A percentile compares a stretch with the other conserved stretches of the same genome.
These are phyloP conservation scores for Xanthorhoe spadicearia DNA, from an alignment of 2,888 invertebrate species.

Conservation along the genomic window DNA sequence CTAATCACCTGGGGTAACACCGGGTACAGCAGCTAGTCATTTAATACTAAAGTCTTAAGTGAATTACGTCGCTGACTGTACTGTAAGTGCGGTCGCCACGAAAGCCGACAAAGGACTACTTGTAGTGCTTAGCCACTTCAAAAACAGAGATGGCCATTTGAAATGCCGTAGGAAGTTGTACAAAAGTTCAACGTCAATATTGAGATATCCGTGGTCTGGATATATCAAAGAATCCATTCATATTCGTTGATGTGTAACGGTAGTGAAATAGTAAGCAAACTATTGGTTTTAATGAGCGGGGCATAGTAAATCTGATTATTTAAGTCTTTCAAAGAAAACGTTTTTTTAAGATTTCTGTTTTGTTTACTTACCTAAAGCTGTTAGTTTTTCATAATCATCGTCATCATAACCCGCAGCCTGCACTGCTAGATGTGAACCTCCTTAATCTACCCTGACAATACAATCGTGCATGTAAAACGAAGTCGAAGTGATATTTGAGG, in stretches of 20 bases:
- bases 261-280: background rate
- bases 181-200: constrained; percentile 25
- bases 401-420: no score
- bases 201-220: constrained; percentile 15
- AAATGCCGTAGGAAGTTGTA: constrained; percentile 28
- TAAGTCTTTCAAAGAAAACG: background rate
- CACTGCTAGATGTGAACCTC: no score
- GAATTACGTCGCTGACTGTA: constrained; percentile 25
- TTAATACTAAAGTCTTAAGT: background rate
- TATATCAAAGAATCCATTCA: constrained; percentile 10
- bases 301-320: background rate
- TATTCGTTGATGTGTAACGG: constrained; percentile 9
- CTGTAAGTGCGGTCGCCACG: constrained; percentile 29
- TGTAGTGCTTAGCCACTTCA: constrained; percentile 26
- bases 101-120: constrained; percentile 34
- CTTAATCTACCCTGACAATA: no score
- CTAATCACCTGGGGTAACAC: no score
- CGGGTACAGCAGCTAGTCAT: no score
- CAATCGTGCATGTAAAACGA: no score
- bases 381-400: no score
- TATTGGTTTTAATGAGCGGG: background rate
- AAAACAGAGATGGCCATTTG: constrained; percentile 21
- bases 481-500: no score
- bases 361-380: no score
- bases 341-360: no score